Base-by-base conservation (phyloP, 2,888 invertebrate genomes). In the Anaspis maculata region DNA sequence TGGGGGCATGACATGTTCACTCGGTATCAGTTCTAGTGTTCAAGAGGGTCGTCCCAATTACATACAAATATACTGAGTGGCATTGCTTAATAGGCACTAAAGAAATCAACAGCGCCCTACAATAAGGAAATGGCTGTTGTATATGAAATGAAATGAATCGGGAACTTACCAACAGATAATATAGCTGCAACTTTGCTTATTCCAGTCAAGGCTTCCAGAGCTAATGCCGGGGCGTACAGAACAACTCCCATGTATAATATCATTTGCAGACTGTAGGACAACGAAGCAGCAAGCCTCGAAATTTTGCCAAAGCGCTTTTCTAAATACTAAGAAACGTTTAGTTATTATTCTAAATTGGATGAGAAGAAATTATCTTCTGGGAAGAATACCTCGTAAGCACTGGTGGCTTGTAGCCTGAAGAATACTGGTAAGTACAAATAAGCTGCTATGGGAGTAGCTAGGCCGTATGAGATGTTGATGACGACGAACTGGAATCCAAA, bases 211-310 rank as follows among this genome's bases (percentile, higher is more conserved):
- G 92, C 78, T 61, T 86, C 85, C 12, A 96, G 62, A 0, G 94
- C 92, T 44, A 96, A 70, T 1, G 95, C 85, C 2, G 96, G 95
- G 0, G 95, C 94, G 62, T 89, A 96, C 5, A 96, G 66, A 11
- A 92, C 95, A 48, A 96, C 85, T 1, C 92, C 87, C 71, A 87
- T 88, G 51, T 89, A 89, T 12, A 90, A 68, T 47, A 91, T 76
- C 83, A 92, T 87, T 69, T 96, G 95, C 24, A 89, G 52, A 32
- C 86, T 82, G 57, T 91, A 95, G 0, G 85, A 81, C 30, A 89
- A 54, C 2, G 92, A 90, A 0, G 90, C 91, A 12, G 79, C 65
- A 42, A 85, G 64, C 50, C 94, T 71, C 14, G 89, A 76, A 3
- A 68, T 67, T 42, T 77, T 73, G 2, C 90, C 88, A 60, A 95